Base-by-base conservation (phyloP, 2,797 vertebrate species). In the Xerus rutilus region DNA sequence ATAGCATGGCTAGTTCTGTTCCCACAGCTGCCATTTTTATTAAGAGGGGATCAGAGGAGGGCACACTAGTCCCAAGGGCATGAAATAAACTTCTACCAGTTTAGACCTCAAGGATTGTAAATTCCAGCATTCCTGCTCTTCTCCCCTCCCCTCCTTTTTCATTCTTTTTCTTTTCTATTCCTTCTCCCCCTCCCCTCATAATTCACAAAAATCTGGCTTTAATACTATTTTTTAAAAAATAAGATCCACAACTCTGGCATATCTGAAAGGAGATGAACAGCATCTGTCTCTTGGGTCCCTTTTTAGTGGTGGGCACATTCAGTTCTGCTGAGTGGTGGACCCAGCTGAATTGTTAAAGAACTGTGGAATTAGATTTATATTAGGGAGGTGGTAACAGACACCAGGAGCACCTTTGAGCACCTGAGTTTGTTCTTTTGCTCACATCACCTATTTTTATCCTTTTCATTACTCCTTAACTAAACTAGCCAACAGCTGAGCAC, bases 391-490 rank as follows among this genome's bases (percentile, higher is more conserved):
- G 92, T 97, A 93, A 93, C 81, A 88, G 92, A 96, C 97, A 93
- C 89, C 95, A 96, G 93, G 96, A 91, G 76, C 86, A 83, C 54
- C 85, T 93, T 77, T 93, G 95, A 96, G 93, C 86, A 32, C 89
- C 81, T 45, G n/a, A 43, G 84, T 67, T 93, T 94, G 76, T 93
- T 86, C 72, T 93, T 91, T 59, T 9, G 12, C 45, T 94, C 54
- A 13, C 90, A 57, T 78, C 95, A 95, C 4, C 96, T 96, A 35
- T 81, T 96, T 70, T 96, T 96, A 81, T 93, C 86, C 81, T 91
- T 96, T 97, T 97, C 91, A 94, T 92, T 90, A 94, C 92, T 95
- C 86, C 57, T 96, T 64, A 98, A 94, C 86, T 96, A 91, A 97
- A 91, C 89, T 0, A 0, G 35, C 97, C 95, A n/a, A 96, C 35